These are phyloP conservation scores for Eriocheir sinensis DNA, from an alignment of 1,140 invertebrate genomes.

Conservation along the genomic window DNA sequence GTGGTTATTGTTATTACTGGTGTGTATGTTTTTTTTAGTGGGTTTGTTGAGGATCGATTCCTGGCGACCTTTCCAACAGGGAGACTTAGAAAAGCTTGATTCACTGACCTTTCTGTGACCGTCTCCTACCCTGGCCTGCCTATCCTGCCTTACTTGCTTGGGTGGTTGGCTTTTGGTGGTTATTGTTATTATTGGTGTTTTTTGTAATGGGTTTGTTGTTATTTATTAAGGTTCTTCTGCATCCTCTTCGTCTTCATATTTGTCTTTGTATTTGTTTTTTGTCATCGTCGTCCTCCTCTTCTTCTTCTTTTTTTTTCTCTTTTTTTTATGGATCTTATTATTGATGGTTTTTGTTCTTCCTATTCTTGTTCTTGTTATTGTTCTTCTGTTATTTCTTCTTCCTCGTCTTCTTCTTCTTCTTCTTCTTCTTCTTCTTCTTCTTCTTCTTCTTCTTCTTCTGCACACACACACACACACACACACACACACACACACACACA, in stretches of 20 bases:
- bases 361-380: too few species aligned
- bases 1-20: background rate
- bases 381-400: too few species aligned
- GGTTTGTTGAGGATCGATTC: background rate
- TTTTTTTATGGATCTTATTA: background rate
- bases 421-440: background rate
- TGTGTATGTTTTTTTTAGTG: background rate
- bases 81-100: constrained; percentile 12
- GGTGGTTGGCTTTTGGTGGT: background rate
- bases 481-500: too few species aligned
- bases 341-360: background rate
- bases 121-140: background rate
- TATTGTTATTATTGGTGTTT: background rate
- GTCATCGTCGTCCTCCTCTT: background rate
- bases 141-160: too few species aligned
- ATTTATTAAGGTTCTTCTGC: too few species aligned
- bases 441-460: background rate
- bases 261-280: background rate
- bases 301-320: background rate
- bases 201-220: background rate
- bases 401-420: background rate
- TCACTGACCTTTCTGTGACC: background rate
- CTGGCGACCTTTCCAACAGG: background rate
- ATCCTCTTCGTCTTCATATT: background rate
- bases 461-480: too few species aligned